These are phyloP conservation scores for Leucophora obtusa DNA, from an alignment of 2,888 invertebrate genomes.

Conservation along the genomic window DNA sequence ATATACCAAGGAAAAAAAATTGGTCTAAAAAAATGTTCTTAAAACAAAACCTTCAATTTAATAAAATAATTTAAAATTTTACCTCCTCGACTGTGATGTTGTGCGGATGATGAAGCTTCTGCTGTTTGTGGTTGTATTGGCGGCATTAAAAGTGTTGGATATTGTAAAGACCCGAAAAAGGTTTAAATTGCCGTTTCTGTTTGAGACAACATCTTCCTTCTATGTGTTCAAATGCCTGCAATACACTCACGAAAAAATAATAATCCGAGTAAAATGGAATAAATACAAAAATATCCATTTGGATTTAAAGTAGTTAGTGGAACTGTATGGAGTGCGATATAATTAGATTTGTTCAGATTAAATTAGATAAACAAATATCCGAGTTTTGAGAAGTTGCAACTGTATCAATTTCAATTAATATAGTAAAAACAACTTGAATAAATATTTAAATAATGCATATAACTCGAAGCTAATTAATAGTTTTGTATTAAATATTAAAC, in stretches of 20 bases:
- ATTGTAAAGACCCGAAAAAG: conserved; percentile 25
- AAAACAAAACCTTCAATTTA: conserved; percentile 66
- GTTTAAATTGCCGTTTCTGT: conserved; percentile 49
- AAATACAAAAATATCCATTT: no score
- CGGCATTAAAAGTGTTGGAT: conserved; percentile 26
- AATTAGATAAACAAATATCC: no score
- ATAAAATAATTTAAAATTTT: conserved; percentile 66
- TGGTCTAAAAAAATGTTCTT: conserved; percentile 40
- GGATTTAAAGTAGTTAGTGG: no score
- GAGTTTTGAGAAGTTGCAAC: no score
- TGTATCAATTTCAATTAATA: no score
- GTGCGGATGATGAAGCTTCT: conserved; percentile 44
- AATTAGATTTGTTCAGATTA: no score
- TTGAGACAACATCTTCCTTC: conserved; percentile 23
- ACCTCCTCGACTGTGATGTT: conserved; percentile 39
- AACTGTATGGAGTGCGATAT: no score
- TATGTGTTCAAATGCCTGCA: conserved; percentile 20
- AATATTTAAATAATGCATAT: no score
- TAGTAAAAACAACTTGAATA: no score
- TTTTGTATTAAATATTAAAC: no score
- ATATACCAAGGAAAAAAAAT: background rate
- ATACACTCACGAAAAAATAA: conserved; percentile 18
- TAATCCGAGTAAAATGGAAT: no score
- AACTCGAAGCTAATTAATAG: no score
- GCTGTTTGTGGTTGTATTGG: conserved; percentile 9